A percentile compares a stretch with the other conserved stretches of the same genome.
These are phyloP conservation scores for Cheirogaleus medius DNA, from an alignment of 2,113 vertebrate species.

Conservation along the genomic window DNA sequence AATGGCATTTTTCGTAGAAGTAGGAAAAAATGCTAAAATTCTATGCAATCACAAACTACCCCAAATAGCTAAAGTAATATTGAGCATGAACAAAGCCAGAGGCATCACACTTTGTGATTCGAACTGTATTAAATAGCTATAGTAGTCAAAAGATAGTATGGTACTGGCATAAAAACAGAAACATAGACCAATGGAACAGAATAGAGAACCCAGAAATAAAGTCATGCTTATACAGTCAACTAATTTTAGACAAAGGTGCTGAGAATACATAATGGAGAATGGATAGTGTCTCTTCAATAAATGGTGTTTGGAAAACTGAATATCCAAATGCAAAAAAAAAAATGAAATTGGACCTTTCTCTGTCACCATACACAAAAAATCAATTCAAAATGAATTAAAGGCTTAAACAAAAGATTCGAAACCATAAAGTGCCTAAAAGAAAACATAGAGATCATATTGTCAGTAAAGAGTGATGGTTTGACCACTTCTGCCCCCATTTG, in stretches of 20 bases:
- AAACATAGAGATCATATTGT: neutral
- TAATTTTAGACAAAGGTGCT: neutral
- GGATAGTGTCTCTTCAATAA: neutral
- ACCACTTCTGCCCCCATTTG: too few species aligned
- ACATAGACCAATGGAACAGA: neutral
- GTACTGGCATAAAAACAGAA: neutral
- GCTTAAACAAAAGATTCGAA: neutral
- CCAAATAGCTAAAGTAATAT: neutral
- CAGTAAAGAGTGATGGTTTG: too few species aligned
- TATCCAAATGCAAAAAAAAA: neutral
- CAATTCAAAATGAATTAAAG: neutral
- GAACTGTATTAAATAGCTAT: neutral
- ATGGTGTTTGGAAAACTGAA: neutral
- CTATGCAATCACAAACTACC: neutral
- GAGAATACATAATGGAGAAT: neutral
- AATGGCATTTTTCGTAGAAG: neutral
- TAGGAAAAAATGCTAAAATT: neutral
- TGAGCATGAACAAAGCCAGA: too few species aligned
- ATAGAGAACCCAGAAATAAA: neutral
- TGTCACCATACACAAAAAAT: neutral
- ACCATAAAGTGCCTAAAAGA: neutral
- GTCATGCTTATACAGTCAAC: neutral
- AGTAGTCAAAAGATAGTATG: neutral
- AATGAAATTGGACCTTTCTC: neutral
- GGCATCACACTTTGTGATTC: neutral